Evolutionary conservation across 2,888 invertebrate species (phyloP), one percentile per base, ranked within the genome.

Genomic region (Luffia ferchaultella): DNA sequence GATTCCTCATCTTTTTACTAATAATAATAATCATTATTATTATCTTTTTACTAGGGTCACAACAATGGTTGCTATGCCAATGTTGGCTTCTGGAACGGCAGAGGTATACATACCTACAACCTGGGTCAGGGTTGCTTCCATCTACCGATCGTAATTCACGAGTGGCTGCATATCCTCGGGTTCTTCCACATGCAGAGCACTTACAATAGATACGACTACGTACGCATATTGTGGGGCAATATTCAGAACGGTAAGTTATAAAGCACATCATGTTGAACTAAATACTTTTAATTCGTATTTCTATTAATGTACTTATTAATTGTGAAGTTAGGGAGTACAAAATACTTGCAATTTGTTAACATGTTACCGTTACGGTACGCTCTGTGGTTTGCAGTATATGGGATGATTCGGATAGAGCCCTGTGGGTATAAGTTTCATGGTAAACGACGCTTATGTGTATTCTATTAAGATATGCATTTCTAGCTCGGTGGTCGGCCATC

Each of bases 291-390:
- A 7, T 40, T 40, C 7, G 9, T 40, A 9, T 40, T 40, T 40
- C 7, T 40, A 15, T 40, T 15, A 40, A 40, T 7, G 40, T 40
- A n/a, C n/a, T n/a, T n/a, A 16, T 18, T 12, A 12, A 15, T 44
- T 44, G 7, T 44, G 16, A 16, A 2, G 12, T 9, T 76, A 87
- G 30, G 89, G 91, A n/a, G n/a, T n/a, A n/a, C n/a, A n/a, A n/a
- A n/a, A n/a, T n/a, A n/a, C n/a, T n/a, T n/a, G n/a, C n/a, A n/a
- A n/a, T n/a, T n/a, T n/a, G n/a, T n/a, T n/a, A n/a, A n/a, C n/a
- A n/a, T n/a, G n/a, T n/a, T n/a, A n/a, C n/a, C n/a, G n/a, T n/a
- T n/a, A n/a, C n/a, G n/a, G n/a, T n/a, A n/a, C n/a, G n/a, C n/a
- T n/a, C n/a, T n/a, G n/a, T n/a, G n/a, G n/a, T n/a, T n/a, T n/a